Base-by-base conservation (phyloP, 2,113 vertebrate genomes). In the Vidua chalybeata region DNA sequence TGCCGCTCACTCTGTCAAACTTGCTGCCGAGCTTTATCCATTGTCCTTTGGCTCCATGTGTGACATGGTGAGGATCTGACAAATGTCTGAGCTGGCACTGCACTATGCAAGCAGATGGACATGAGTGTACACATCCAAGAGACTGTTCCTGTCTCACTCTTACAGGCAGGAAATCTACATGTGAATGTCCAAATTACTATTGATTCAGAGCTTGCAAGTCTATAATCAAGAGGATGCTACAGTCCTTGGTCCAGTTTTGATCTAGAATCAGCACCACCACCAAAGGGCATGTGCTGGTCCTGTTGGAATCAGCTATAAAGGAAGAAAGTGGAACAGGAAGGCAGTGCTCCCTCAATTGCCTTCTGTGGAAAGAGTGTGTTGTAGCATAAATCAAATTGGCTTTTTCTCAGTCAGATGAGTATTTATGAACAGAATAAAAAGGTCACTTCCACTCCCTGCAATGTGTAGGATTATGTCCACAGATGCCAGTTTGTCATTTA, bases 351-450 rank as follows among this genome's bases (percentile, higher is more conserved):
- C 93, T 93, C 54, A 8, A 22, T 68, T 94, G 46, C 69, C 45
- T 93, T 94, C 93, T 95, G 64, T 89, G 81, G 83, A 84, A 96
- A 90, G 68, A 87, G 64, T 51, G 14, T 75, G 51, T 31, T 84
- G 66, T 52, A 75, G 52, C 89, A 30, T 83, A 85, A 96, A 92
- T 76, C 66, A 88, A 93, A 97, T 77, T 49, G 88, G 81, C 74
- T 91, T 97, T 94, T 89, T 79, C 89, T 76, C 64, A 61, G 76
- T 89, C 91, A 94, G 37, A 77, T 62, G 74, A 78, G 75, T 84
- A 87, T 95, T 89, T 93, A 61, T 90, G 88, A 81, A 33, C 54
- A 95, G 92, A 91, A 86, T 89, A 89, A 89, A 91, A 96, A 95
- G 82, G 58, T 88, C 93, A 54, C 87, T 89, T 97, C 59, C 39